These are phyloP conservation scores for Potamarius usumacintae DNA, from an alignment of 2,113 vertebrate genomes.

Conservation along the genomic window DNA sequence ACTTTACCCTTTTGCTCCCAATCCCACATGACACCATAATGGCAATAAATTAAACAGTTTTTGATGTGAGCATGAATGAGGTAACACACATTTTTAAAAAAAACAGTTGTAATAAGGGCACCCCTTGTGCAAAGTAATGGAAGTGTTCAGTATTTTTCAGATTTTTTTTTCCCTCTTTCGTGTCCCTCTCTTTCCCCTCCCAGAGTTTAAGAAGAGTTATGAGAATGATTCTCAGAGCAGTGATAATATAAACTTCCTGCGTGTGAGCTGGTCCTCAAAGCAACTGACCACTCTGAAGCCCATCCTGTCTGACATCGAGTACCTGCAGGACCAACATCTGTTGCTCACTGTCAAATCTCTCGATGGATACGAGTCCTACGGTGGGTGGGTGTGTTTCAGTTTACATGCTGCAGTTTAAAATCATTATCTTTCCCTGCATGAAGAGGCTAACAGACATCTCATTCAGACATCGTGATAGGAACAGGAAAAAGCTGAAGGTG, in stretches of 20 bases:
- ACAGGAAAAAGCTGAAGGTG: background rate
- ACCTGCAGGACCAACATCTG: conserved; percentile 95
- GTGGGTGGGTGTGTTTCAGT: conserved; percentile 62
- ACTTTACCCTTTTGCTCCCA: no score
- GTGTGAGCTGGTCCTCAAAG: conserved; percentile 92
- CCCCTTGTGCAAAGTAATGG: background rate
- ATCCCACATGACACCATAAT: no score
- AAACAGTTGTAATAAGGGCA: conserved; percentile 31
- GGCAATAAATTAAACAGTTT: no score
- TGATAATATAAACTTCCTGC: conserved; percentile 95
- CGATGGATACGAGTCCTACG: conserved; percentile 93
- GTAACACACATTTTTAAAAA: conserved; percentile 16
- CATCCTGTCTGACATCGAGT: conserved; percentile 94
- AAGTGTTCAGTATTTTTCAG: background rate
- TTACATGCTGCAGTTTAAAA: background rate
- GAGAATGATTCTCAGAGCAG: conserved; percentile 96
- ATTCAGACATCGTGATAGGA: background rate
- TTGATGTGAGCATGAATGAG: no score
- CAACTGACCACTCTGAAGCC: conserved; percentile 95
- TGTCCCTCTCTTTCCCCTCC: background rate
- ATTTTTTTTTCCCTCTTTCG: background rate
- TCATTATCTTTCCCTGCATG: no score
- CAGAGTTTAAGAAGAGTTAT: conserved; percentile 95
- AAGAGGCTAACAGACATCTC: background rate
- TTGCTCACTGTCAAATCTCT: conserved; percentile 93